Conservation (phyloP, 2,797 vertebrate genomes). For the Apogon talboti region DNA sequence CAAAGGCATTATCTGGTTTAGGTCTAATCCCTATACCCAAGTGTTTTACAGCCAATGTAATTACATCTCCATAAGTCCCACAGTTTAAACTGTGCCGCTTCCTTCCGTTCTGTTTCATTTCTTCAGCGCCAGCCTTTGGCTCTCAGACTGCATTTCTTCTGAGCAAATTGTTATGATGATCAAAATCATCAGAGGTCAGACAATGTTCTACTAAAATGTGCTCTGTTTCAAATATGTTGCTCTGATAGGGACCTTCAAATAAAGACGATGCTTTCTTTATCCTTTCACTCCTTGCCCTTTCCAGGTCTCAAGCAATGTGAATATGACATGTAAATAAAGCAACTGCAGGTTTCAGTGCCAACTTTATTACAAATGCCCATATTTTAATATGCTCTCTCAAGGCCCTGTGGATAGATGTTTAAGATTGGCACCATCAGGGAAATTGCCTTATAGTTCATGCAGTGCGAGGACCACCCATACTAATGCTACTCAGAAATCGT, state of each 20-base stretch:
- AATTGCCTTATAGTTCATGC: constrained; percentile 2
- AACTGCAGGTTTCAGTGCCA: constrained; percentile 38
- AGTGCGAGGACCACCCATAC: constrained; percentile 15
- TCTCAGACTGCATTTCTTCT: constrained; percentile 26
- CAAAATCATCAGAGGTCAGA: constrained; percentile 53
- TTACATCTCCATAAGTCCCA: constrained; percentile 73
- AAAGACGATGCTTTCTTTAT: constrained; percentile 8
- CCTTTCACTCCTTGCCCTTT: constrained; percentile 3
- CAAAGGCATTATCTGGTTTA: constrained; percentile 73
- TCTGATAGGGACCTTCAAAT: constrained; percentile 28
- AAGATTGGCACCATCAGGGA: constrained; percentile 5
- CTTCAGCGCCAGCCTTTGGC: constrained; percentile 30
- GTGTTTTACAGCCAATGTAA: constrained; percentile 79
- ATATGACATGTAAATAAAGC: constrained; percentile 44
- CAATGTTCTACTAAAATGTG: constrained; percentile 10
- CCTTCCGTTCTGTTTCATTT: constrained; percentile 43
- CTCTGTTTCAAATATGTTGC: background rate
- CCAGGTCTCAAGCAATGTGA: constrained; percentile 24
- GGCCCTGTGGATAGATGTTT: constrained; percentile 15
- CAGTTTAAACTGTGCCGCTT: constrained; percentile 59
- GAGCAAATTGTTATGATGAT: constrained; percentile 30
- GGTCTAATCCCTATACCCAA: constrained; percentile 77
- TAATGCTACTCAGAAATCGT: constrained; percentile 19
- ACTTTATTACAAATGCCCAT: constrained; percentile 13
- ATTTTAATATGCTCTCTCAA: constrained; percentile 30